Evolutionary conservation across 2,888 invertebrate genomes (phyloP).

Genomic region (Himalopsyche kuldschensis): DNA sequence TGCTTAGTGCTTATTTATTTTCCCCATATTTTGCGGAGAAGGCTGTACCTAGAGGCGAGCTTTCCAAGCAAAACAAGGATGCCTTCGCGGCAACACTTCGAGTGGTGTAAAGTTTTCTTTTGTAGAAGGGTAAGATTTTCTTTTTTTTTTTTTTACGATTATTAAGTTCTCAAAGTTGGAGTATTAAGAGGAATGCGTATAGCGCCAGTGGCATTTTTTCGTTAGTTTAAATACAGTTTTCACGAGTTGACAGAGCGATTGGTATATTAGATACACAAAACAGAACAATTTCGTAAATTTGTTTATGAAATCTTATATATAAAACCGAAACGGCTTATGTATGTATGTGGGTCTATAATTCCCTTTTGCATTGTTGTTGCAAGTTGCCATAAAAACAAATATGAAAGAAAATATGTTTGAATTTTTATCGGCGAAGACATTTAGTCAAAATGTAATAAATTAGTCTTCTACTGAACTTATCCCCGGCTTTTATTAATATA

Average conservation of each 20-base stretch:
- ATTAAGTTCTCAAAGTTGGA: slow-evolving; percentile 1
- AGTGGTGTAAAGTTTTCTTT: slow-evolving; percentile 1
- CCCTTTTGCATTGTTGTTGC: too few relatives aligned
- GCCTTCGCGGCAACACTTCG: background rate
- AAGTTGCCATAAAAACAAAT: too few relatives aligned
- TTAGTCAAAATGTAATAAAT: too few relatives aligned
- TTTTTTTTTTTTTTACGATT: background rate
- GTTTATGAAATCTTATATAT: too few relatives aligned
- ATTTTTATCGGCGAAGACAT: too few relatives aligned
- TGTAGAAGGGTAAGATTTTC: background rate
- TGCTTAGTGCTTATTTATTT: slow-evolving; percentile 28
- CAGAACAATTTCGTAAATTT: too few relatives aligned
- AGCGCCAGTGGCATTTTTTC: background rate
- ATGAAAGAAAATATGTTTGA: too few relatives aligned
- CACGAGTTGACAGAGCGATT: background rate
- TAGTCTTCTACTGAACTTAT: too few relatives aligned
- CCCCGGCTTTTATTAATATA: too few relatives aligned
- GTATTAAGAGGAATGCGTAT: background rate
- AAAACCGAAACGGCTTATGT: too few relatives aligned
- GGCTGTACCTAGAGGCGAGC: background rate
- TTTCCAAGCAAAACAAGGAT: slow-evolving; percentile 3
- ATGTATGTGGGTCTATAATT: too few relatives aligned
- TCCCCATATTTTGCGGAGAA: slow-evolving; percentile 10
- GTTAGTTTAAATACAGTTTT: background rate
- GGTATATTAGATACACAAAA: too few relatives aligned